Percentiles rank a stretch among this genome's conserved stretches.
phyloP scores from a whole-genome alignment of 1,140 invertebrate genomes.

The Drosophila kohkoa region DNA sequence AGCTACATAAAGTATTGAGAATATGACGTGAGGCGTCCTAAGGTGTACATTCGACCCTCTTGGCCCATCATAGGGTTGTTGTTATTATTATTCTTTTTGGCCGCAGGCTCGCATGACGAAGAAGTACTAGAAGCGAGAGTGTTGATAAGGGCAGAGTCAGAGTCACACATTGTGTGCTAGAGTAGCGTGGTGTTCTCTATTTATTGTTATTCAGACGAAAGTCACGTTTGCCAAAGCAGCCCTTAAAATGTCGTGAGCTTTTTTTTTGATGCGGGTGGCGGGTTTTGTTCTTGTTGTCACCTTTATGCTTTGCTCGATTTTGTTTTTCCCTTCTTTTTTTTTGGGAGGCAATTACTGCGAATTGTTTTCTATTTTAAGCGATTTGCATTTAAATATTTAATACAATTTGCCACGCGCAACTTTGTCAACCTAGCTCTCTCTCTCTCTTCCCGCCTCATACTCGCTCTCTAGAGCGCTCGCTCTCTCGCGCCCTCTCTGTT shows the following conservation, averaged over 20 bases:
- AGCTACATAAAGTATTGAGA: slow-evolving; percentile 44
- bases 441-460: neutral
- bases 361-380: slow-evolving; percentile 56
- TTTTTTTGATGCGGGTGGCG: slow-evolving; percentile 10
- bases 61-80: slow-evolving; percentile 53
- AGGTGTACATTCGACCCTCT: slow-evolving; percentile 26
- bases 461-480: neutral
- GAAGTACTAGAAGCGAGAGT: neutral
- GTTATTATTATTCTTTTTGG: slow-evolving; percentile 30
- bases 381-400: slow-evolving; percentile 71
- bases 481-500: slow-evolving; percentile 8
- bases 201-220: slow-evolving; percentile 18
- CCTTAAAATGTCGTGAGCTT: slow-evolving; percentile 17
- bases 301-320: slow-evolving; percentile 4
- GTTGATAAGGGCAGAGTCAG: slow-evolving; percentile 20
- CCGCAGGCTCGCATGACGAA: slow-evolving; percentile 37
- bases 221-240: slow-evolving; percentile 45
- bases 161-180: neutral
- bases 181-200: slow-evolving; percentile 23
- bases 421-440: slow-evolving; percentile 32
- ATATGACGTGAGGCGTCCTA: slow-evolving; percentile 42
- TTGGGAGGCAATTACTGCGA: slow-evolving; percentile 56
- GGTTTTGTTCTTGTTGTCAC: neutral
- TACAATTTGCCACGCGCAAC: slow-evolving; percentile 68
- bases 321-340: no score